Evolutionary conservation across 2,797 vertebrate species (phyloP).

Genomic region (Valencia hispanica): DNA sequence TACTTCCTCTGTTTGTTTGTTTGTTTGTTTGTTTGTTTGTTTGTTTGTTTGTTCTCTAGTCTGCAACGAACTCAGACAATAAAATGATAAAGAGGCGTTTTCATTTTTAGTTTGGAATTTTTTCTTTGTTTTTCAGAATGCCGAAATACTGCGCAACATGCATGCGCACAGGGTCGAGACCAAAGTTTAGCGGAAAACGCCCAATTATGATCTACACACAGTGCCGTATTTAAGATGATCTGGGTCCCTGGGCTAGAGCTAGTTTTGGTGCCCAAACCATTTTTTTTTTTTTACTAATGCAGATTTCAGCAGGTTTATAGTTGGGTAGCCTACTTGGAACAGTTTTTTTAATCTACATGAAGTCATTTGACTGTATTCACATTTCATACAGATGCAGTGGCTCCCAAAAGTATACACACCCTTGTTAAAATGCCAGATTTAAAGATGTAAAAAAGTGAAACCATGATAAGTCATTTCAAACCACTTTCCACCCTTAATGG

Average conservation of each 20-base stretch:
- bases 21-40: conserved; percentile 68
- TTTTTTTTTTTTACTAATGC: too few relatives aligned
- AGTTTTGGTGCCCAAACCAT: background rate
- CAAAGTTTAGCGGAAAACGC: conserved; percentile 12
- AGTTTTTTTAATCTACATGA: background rate
- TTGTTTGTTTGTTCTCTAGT: conserved; percentile 67
- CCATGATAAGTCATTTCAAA: background rate
- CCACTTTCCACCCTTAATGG: background rate
- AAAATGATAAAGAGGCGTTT: conserved; percentile 45
- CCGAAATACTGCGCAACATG: conserved; percentile 58
- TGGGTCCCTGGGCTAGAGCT: background rate
- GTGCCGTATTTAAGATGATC: background rate
- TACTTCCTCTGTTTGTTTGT: conserved; percentile 64
- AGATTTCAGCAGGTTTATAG: background rate
- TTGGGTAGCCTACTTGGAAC: background rate
- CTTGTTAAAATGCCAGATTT: background rate
- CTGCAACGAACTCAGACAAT: conserved; percentile 57
- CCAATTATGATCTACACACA: background rate
- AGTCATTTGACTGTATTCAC: background rate
- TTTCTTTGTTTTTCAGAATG: background rate
- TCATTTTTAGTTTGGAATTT: background rate
- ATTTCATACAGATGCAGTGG: background rate
- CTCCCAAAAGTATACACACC: background rate
- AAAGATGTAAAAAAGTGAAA: background rate
- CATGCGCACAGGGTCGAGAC: conserved; percentile 20